Evolutionary conservation across 2,797 vertebrate genomes (phyloP), one percentile per base, ranked within the genome.

Genomic region (Diplodus puntazzo): DNA sequence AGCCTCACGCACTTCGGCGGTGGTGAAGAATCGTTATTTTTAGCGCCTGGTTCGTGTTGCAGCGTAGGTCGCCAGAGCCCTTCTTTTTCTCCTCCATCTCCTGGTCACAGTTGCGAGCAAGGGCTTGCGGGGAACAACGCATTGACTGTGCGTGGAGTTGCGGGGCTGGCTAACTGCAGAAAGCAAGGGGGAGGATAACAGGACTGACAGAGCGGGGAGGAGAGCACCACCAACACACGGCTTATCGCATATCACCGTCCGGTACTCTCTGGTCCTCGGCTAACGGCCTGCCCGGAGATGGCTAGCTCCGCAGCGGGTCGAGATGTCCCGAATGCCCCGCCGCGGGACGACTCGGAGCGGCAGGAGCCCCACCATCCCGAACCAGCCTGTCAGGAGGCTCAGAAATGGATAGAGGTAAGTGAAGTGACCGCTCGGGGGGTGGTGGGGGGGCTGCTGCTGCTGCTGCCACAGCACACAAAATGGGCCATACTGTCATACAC

Each of bases 401-500:
- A 97, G 92, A 96, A 97, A 94, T 99, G 98, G 98, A 98, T 99
- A 72, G 97, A 99, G 97, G 98, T 99, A 86, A 95, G 96, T 87
- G 66, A 43, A 69, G 61, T 72, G 72, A 75, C 79, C 49, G 23
- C n/a, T 13, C 23, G 14, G 50, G 30, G 11, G 63, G 82, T 81
- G 70, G 1, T 7, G 34, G 8, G 8, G 7, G 34, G 7, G 34
- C 34, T 34, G 34, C 34, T 34, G 30, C 30, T 4, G 14, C 82
- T 82, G 77, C 66, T 76, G 52, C 63, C 49, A 3, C 45, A 10
- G 53, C 69, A 50, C 49, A 42, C 25, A 18, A 79, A 75, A 61
- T 12, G 83, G 84, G 79, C 55, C 81, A 77, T 21, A 60, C 71
- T 20, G 71, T 67, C 59, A 58, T 48, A 60, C 11, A 65, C 72